These are phyloP conservation scores for Stenolophus ochropezus DNA, from an alignment of 2,888 invertebrate genomes.

Conservation along the genomic window DNA sequence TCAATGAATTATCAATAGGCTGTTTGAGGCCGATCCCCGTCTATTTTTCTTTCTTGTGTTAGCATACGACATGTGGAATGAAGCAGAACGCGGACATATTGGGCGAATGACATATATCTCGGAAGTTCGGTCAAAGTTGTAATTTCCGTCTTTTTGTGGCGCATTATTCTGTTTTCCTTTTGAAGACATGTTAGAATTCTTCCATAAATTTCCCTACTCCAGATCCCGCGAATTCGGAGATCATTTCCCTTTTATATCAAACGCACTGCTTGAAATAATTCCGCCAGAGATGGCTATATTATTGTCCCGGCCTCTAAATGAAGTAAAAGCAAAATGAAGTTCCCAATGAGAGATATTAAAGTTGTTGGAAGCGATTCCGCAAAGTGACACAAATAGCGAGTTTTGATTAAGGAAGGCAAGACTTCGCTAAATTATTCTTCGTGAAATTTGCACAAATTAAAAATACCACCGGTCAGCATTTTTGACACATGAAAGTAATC, in stretches of 20 bases:
- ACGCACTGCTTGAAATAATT: neutral
- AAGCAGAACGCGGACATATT: neutral
- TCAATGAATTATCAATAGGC: neutral
- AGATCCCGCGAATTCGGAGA: neutral
- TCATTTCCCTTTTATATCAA: neutral
- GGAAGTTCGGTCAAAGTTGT: slow-evolving; percentile 26
- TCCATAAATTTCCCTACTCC: neutral
- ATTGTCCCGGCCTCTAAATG: neutral
- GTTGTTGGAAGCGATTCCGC: neutral
- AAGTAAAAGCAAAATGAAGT: neutral
- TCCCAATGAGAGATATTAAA: neutral
- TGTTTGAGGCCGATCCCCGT: neutral
- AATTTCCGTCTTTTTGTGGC: slow-evolving; percentile 31
- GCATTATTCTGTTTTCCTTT: slow-evolving; percentile 26
- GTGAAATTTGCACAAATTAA: neutral
- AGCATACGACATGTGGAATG: slow-evolving; percentile 1
- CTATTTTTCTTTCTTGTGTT: neutral
- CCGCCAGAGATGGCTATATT: neutral
- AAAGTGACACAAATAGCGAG: neutral
- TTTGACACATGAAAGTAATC: neutral
- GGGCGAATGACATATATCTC: slow-evolving; percentile 30
- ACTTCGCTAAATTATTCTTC: neutral
- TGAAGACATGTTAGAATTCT: slow-evolving; percentile 23
- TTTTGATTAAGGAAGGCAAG: neutral
- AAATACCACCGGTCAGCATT: neutral